Percentiles rank a stretch among this genome's conserved stretches.
Conservation (phyloP, 2,888 invertebrate genomes). For the Aphelenchoides bicaudatus region DNA sequence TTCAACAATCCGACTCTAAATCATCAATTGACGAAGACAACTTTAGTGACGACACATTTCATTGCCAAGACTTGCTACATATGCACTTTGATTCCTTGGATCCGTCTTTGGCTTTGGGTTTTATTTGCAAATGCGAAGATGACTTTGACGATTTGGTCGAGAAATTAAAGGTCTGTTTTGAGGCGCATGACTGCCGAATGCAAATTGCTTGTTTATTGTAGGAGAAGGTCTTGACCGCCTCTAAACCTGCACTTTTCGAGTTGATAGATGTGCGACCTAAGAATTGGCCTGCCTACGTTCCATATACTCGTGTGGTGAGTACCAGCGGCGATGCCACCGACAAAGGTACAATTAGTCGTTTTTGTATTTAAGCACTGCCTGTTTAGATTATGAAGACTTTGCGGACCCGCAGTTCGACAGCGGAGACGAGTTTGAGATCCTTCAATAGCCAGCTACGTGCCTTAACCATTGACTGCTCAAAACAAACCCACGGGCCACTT, state of each 20-base stretch:
- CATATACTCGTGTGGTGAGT: constrained; percentile 47
- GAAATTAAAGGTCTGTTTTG: constrained; percentile 27
- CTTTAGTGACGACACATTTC: constrained; percentile 54
- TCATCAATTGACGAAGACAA: no score
- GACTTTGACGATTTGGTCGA: constrained; percentile 45
- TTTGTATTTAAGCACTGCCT: background rate
- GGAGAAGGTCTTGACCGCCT: constrained; percentile 40
- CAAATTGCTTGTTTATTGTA: constrained; percentile 23
- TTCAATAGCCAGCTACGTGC: no score
- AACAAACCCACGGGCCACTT: no score
- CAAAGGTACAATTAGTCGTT: background rate
- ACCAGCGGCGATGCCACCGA: constrained; percentile 39
- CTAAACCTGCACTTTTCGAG: constrained; percentile 56
- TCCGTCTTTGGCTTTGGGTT: constrained; percentile 56
- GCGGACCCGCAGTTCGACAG: constrained; percentile 48
- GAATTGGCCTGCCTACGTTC: constrained; percentile 54
- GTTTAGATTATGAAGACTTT: constrained; percentile 55
- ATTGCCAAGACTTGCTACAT: constrained; percentile 54
- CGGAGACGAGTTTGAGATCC: constrained; percentile 58
- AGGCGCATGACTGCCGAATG: background rate
- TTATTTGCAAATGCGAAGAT: constrained; percentile 45
- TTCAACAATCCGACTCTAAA: no score
- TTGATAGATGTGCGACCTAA: constrained; percentile 52
- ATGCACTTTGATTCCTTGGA: constrained; percentile 58
- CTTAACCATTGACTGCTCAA: no score